These are phyloP conservation scores for Temnopleurus reevesii DNA, from an alignment of 53 echinoderm and acorn worm genomes.

Conservation along the genomic window DNA sequence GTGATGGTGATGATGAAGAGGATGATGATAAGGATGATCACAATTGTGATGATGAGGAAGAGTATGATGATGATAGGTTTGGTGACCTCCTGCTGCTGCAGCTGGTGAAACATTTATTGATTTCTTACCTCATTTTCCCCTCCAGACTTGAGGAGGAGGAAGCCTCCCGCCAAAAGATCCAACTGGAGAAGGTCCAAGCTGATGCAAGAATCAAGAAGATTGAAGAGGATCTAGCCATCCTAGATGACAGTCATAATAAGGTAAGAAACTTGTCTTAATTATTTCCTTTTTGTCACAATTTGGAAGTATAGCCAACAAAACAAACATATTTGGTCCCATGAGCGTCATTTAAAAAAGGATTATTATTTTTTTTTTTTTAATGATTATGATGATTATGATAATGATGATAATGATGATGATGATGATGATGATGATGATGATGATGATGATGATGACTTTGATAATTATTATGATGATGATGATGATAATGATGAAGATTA, in stretches of 20 bases:
- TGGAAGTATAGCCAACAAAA: neutral
- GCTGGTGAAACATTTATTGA: no score
- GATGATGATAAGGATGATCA: no score
- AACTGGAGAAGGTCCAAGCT: constrained; percentile 92
- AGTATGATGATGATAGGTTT: no score
- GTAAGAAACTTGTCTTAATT: constrained; percentile 48
- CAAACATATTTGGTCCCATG: no score
- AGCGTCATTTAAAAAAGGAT: no score
- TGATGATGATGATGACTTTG: constrained; percentile 12
- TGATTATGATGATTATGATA: neutral
- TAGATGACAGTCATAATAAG: constrained; percentile 85
- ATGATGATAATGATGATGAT: neutral
- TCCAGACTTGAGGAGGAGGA: constrained; percentile 94
- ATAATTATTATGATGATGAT: neutral
- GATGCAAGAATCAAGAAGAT: constrained; percentile 97
- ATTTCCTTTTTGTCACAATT: no score
- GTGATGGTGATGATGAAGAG: no score
- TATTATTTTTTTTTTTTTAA: no score
- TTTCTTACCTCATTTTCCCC: no score
- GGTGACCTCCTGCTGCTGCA: no score
- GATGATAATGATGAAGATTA: neutral
- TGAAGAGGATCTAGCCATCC: constrained; percentile 86
- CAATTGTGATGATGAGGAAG: no score
- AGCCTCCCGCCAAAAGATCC: constrained; percentile 89
- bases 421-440: neutral